Conservation (phyloP, 1,140 invertebrate genomes). For the Pseudomyrmex pallidus region DNA sequence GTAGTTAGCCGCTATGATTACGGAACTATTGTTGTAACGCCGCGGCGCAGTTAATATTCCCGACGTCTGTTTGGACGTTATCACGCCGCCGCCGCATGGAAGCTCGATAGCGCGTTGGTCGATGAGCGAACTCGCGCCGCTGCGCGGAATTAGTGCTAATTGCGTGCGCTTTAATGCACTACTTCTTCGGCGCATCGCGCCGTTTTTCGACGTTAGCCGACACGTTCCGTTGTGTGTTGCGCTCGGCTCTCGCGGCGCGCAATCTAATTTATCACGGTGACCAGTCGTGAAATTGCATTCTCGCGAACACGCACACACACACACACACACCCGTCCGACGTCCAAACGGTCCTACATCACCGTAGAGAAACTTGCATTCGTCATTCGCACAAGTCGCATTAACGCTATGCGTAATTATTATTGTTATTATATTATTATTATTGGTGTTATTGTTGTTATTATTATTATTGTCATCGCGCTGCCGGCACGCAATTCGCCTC, state of each 20-base stretch:
- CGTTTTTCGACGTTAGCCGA: slow-evolving; percentile 29
- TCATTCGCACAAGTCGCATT: slow-evolving; percentile 42
- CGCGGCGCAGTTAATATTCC: slow-evolving; percentile 25
- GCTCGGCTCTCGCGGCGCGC: not conserved
- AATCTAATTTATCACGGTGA: slow-evolving; percentile 55
- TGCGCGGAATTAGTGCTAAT: slow-evolving; percentile 34
- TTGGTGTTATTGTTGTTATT: not conserved
- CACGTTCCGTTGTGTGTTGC: not conserved
- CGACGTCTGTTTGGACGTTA: slow-evolving; percentile 23
- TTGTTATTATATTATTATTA: slow-evolving; percentile 11
- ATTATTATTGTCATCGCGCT: not conserved
- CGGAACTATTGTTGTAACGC: slow-evolving; percentile 47
- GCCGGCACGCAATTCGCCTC: not conserved
- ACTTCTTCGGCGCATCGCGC: slow-evolving; percentile 36
- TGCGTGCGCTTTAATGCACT: slow-evolving; percentile 33
- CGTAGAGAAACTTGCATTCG: slow-evolving; percentile 42
- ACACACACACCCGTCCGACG: slow-evolving; percentile 36
- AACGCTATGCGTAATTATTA: slow-evolving; percentile 44
- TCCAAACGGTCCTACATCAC: slow-evolving; percentile 38
- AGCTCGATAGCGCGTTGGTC: slow-evolving; percentile 1
- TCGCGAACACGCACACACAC: slow-evolving; percentile 36
- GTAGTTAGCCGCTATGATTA: slow-evolving; percentile 49
- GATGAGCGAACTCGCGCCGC: not conserved
- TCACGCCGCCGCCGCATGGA: not conserved
- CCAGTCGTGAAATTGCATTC: slow-evolving; percentile 54